Conservation (phyloP, 2,113 vertebrate species). For the Anguilla rostrata region DNA sequence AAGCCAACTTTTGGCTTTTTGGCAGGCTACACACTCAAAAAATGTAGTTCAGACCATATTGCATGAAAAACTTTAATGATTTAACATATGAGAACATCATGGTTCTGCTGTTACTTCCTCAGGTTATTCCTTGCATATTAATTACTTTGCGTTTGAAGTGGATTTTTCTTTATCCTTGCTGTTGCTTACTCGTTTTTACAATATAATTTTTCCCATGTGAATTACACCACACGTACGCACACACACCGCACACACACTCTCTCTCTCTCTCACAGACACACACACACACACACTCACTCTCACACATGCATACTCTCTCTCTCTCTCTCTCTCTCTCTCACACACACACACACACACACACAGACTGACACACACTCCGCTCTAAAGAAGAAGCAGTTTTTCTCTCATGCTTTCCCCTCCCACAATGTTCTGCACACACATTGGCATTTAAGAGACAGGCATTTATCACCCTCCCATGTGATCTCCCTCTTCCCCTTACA, state of each 20-base stretch:
- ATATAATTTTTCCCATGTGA: neutral
- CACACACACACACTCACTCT: neutral
- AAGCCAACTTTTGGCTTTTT: neutral
- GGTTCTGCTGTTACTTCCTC: neutral
- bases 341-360: no score
- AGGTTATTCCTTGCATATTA: neutral
- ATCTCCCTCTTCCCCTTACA: neutral
- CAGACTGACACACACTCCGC: neutral
- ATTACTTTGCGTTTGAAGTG: neutral
- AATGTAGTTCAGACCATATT: neutral
- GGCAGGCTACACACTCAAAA: no score
- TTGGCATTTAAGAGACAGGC: slow-evolving; percentile 13
- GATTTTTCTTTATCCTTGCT: neutral
- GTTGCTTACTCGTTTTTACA: neutral
- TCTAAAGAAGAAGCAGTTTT: slow-evolving; percentile 4
- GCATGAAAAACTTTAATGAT: neutral
- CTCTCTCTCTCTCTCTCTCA: no score
- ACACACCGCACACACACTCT: neutral
- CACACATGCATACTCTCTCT: no score
- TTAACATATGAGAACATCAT: neutral
- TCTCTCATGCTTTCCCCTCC: neutral
- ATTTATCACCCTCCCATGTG: neutral
- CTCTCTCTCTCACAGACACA: no score
- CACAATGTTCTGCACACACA: neutral
- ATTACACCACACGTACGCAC: neutral